A percentile compares a stretch with the other conserved stretches of the same genome.
Conservation (phyloP, 2,888 invertebrate genomes). For the Anagyrus pseudococci region DNA sequence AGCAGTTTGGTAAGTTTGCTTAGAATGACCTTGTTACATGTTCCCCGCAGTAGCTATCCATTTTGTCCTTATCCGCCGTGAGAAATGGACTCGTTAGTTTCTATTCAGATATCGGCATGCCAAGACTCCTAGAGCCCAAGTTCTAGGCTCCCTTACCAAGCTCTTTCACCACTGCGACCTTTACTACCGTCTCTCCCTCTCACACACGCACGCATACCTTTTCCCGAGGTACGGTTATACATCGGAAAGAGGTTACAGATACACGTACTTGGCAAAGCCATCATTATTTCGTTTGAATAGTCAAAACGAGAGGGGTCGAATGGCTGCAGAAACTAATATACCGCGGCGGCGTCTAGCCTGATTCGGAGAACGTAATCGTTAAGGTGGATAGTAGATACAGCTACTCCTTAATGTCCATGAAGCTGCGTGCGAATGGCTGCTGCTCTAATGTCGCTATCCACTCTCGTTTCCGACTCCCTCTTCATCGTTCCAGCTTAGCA, state of each 20-base stretch:
- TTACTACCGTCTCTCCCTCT: not conserved
- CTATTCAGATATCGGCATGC: slow-evolving; percentile 9
- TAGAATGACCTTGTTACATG: slow-evolving; percentile 20
- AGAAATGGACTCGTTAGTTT: slow-evolving; percentile 32
- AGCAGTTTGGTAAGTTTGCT: slow-evolving; percentile 24
- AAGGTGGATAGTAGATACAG: not conserved
- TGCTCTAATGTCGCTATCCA: too few species aligned
- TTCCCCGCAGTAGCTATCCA: slow-evolving; percentile 21
- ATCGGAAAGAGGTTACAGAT: not conserved
- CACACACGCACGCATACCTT: slow-evolving; percentile 24
- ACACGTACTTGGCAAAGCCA: too few species aligned
- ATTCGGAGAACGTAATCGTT: not conserved
- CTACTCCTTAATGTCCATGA: too few species aligned
- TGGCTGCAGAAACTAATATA: slow-evolving; percentile 43
- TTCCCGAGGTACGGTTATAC: too few species aligned
- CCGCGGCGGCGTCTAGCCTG: slow-evolving; percentile 32
- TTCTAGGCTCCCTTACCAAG: too few species aligned
- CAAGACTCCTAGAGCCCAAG: not conserved
- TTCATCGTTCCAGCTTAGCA: too few species aligned
- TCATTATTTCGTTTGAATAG: slow-evolving; percentile 29
- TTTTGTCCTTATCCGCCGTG: not conserved
- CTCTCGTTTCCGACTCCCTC: too few species aligned
- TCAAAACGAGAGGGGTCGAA: not conserved
- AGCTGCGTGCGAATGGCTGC: too few species aligned
- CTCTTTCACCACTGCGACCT: too few species aligned